Evolutionary conservation across 1,140 invertebrate genomes (phyloP).

Genomic region (Lucilia cuprina): DNA sequence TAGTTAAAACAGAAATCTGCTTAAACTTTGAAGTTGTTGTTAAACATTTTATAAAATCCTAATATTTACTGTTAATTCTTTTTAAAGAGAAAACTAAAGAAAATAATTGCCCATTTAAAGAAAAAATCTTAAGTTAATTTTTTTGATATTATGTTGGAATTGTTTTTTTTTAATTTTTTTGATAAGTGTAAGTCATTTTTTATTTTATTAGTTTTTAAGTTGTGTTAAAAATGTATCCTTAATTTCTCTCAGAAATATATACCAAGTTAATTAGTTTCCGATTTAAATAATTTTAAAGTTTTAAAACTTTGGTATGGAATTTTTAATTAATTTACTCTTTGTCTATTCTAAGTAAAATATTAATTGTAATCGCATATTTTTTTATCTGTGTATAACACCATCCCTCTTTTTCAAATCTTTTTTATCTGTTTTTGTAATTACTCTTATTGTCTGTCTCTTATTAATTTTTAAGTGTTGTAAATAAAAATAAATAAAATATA

Average conservation of each 20-base stretch:
- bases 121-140: slow-evolving; percentile 18
- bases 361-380: background rate
- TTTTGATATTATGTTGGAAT: background rate
- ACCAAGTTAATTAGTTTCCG: background rate
- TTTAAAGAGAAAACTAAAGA: background rate
- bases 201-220: slow-evolving; percentile 24
- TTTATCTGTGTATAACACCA: background rate
- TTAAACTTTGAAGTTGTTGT: slow-evolving; percentile 38
- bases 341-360: background rate
- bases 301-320: slow-evolving; percentile 22
- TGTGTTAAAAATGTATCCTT: background rate
- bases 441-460: background rate
- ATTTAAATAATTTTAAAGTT: background rate
- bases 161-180: background rate
- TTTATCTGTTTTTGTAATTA: slow-evolving; percentile 23
- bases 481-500: slow-evolving; percentile 33
- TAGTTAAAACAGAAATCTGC: background rate
- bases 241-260: background rate
- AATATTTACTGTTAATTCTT: background rate
- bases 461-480: slow-evolving; percentile 37
- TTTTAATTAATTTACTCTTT: background rate
- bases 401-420: background rate
- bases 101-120: background rate
- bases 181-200: slow-evolving; percentile 26
- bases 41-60: background rate